These are phyloP conservation scores for Melipona beecheii DNA, from an alignment of 2,888 invertebrate genomes.

Conservation along the genomic window DNA sequence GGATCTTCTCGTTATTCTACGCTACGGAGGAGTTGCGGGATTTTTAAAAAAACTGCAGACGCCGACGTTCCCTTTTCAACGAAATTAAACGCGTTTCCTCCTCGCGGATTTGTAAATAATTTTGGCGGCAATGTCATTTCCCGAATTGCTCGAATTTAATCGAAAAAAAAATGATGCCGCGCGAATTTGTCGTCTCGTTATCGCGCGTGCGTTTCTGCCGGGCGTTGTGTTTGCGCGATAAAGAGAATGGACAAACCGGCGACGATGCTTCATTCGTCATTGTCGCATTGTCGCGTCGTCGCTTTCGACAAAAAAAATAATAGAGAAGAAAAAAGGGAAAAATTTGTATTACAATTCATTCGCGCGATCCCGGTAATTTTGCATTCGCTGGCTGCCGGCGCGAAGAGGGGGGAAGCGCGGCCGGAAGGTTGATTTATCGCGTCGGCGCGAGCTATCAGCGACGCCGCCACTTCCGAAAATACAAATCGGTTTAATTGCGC, in stretches of 20 bases:
- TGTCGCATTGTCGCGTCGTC: constrained; percentile 22
- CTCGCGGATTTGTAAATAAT: too few species aligned
- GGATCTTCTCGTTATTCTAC: neutral
- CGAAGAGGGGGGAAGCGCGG: neutral
- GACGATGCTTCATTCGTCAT: constrained; percentile 32
- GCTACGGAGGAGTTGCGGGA: too few species aligned
- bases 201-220: neutral
- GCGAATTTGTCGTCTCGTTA: neutral
- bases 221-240: too few species aligned
- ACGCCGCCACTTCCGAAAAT: constrained; percentile 55
- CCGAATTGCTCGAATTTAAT: too few species aligned
- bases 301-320: constrained; percentile 2
- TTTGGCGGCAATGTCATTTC: too few species aligned
- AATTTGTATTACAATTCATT: constrained; percentile 50
- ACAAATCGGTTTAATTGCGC: constrained; percentile 77
- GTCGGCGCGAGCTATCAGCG: constrained; percentile 39
- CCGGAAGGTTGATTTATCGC: constrained; percentile 45
- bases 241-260: neutral
- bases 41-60: too few species aligned
- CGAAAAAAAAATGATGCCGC: too few species aligned
- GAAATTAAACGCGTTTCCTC: too few species aligned
- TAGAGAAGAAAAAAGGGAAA: neutral
- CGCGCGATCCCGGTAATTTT: constrained; percentile 24
- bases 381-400: neutral
- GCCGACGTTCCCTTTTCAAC: too few species aligned